Evolutionary conservation across 2,113 vertebrate genomes (phyloP).

Genomic region (Silurus meridionalis): DNA sequence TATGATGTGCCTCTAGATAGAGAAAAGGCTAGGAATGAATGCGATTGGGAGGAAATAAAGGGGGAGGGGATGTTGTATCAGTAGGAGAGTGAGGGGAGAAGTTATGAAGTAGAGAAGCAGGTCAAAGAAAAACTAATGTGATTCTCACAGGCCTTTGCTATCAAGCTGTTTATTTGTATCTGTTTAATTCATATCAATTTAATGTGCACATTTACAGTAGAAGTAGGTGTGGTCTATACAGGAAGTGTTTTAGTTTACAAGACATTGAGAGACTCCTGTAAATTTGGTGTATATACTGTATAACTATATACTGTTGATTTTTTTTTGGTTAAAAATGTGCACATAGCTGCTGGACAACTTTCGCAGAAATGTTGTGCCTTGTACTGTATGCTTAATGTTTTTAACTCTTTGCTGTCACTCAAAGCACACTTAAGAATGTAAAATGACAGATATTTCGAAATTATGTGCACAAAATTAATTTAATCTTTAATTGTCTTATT

Average conservation of each 20-base stretch:
- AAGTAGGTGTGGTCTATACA: not conserved
- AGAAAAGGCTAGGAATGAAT: not conserved
- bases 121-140: not conserved
- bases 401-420: not conserved
- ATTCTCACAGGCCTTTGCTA: not conserved
- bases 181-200: not conserved
- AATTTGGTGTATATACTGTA: no score
- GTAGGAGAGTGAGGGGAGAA: not conserved
- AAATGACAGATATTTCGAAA: not conserved
- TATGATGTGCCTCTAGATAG: not conserved
- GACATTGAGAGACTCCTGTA: no score
- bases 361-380: not conserved
- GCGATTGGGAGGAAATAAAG: not conserved
- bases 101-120: not conserved
- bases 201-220: not conserved
- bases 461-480: not conserved
- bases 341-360: slow-evolving; percentile 64
- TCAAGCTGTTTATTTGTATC: not conserved
- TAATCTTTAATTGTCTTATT: not conserved
- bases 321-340: not conserved
- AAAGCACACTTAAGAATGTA: not conserved
- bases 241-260: not conserved
- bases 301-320: not conserved
- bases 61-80: not conserved
- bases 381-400: not conserved